A percentile compares a stretch with the other conserved stretches of the same genome.
phyloP scores from a whole-genome alignment of 2,113 vertebrate species.

The Fulica atra region DNA sequence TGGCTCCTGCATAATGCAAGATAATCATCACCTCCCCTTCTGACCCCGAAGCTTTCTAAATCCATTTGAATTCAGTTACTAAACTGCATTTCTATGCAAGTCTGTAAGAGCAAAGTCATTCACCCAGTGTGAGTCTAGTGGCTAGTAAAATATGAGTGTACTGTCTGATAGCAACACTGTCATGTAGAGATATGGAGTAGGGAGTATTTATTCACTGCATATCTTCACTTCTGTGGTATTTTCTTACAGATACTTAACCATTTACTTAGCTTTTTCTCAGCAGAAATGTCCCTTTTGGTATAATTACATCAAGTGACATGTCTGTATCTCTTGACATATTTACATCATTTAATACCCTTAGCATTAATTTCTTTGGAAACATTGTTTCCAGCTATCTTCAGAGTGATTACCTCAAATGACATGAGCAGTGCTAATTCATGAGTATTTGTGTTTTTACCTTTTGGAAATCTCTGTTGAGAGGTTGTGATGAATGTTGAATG shows the following conservation, averaged over 20 bases:
- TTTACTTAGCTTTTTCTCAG: not conserved
- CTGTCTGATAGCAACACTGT: not conserved
- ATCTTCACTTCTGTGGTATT: not conserved
- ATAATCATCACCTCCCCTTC: not conserved
- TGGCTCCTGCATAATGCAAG: not conserved
- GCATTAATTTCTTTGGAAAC: constrained; percentile 17
- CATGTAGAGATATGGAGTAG: not conserved
- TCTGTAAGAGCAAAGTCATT: not conserved
- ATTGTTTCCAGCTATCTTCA: not conserved
- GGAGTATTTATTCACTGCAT: not conserved
- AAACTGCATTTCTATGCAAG: not conserved
- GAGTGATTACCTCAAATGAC: not conserved
- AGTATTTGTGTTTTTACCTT: not conserved
- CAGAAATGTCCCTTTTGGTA: not conserved
- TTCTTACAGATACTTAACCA: not conserved
- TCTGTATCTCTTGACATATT: not conserved
- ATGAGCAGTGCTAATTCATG: not conserved
- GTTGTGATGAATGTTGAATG: not conserved
- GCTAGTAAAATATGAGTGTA: not conserved
- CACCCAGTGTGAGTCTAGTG: not conserved
- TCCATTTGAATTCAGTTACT: not conserved
- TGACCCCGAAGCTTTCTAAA: not conserved
- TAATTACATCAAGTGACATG: not conserved
- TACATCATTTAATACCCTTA: not conserved
- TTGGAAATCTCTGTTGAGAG: not conserved